Evolutionary conservation across 1,140 invertebrate genomes (phyloP).

Genomic region (Oreohelix idahoensis): DNA sequence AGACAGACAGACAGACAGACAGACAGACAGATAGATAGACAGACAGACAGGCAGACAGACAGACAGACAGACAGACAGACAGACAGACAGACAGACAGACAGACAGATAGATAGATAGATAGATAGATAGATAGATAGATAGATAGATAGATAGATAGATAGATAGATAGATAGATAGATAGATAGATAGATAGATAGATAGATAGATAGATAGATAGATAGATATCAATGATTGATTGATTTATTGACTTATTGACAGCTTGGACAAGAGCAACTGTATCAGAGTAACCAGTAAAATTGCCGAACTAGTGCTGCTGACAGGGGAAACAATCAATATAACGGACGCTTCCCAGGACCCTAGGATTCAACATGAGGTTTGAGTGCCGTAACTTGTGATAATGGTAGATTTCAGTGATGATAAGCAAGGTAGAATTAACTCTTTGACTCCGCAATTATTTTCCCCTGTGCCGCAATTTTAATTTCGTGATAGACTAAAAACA

Average conservation of each 20-base stretch:
- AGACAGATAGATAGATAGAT: no score
- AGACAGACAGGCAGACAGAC: no score
- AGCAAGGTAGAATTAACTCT: no score
- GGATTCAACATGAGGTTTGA: slow-evolving; percentile 69
- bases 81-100: slow-evolving; percentile 30
- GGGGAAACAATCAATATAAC: slow-evolving; percentile 90
- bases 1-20: slow-evolving; percentile 33
- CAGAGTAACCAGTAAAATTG: slow-evolving; percentile 60
- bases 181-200: slow-evolving; percentile 20
- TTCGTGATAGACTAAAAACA: no score
- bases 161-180: slow-evolving; percentile 26
- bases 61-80: slow-evolving; percentile 32
- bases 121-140: slow-evolving; percentile 27
- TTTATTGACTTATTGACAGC: slow-evolving; percentile 36
- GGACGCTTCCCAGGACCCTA: slow-evolving; percentile 90
- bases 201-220: slow-evolving; percentile 18
- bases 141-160: slow-evolving; percentile 29
- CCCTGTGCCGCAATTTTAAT: no score
- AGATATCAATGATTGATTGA: not conserved
- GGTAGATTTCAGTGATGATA: no score
- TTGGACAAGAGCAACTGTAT: slow-evolving; percentile 49
- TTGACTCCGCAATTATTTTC: no score
- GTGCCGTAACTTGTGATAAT: no score
- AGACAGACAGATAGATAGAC: no score
- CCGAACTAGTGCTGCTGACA: slow-evolving; percentile 62